phyloP scores from a whole-genome alignment of 2,888 invertebrate genomes.

The Eretmocerus hayati region DNA sequence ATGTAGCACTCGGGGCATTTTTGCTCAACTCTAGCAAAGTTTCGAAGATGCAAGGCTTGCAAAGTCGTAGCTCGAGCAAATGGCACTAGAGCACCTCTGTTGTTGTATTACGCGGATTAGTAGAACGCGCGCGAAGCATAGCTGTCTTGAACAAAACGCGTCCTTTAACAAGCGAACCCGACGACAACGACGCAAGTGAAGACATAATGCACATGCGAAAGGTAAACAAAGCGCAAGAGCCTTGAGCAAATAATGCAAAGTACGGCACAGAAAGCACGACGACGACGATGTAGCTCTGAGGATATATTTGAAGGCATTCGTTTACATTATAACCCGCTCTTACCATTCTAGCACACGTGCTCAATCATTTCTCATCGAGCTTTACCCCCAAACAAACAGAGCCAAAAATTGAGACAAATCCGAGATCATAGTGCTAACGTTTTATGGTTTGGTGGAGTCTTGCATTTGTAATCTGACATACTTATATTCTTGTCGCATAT shows the following conservation, averaged over 20 bases:
- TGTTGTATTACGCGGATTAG: constrained; percentile 19
- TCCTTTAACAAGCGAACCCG: constrained; percentile 20
- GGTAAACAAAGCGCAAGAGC: constrained; percentile 34
- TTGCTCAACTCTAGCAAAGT: constrained; percentile 13
- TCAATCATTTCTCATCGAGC: constrained; percentile 9
- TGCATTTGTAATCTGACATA: too few species aligned
- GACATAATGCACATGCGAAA: constrained; percentile 33
- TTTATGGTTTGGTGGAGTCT: too few species aligned
- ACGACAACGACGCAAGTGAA: constrained; percentile 20
- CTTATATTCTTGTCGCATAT: too few species aligned
- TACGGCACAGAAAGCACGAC: constrained; percentile 32
- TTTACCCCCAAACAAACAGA: background rate
- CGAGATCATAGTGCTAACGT: too few species aligned
- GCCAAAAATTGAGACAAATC: background rate
- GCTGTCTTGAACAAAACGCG: background rate
- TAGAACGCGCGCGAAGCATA: background rate
- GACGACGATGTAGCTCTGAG: constrained; percentile 1
- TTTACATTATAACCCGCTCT: constrained; percentile 36
- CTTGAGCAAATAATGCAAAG: constrained; percentile 41
- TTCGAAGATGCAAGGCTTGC: constrained; percentile 13
- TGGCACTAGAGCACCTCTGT: constrained; percentile 14
- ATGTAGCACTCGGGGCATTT: constrained; percentile 9
- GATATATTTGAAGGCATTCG: constrained; percentile 41
- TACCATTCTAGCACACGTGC: background rate
- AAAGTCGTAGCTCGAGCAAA: constrained; percentile 21